Conservation (phyloP, 2,113 vertebrate species). For the Salminus brasiliensis region DNA sequence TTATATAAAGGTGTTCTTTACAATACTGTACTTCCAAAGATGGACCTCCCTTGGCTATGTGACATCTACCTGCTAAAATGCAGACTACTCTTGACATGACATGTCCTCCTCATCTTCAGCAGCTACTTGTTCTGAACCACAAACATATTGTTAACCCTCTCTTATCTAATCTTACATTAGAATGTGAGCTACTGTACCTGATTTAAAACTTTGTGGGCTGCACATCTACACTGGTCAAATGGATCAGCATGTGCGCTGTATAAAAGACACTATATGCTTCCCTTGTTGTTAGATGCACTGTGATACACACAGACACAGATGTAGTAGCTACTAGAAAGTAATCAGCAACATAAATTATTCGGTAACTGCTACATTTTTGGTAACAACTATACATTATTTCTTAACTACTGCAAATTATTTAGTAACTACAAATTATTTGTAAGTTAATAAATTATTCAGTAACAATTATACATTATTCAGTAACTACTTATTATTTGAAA, state of each 20-base stretch:
- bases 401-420: too few relatives aligned
- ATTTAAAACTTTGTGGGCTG: not conserved
- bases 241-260: not conserved
- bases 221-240: not conserved
- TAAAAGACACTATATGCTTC: too few relatives aligned
- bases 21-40: slow-evolving; percentile 1
- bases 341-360: too few relatives aligned
- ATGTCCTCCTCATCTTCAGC: not conserved
- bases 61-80: not conserved
- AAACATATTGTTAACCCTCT: not conserved
- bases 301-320: too few relatives aligned
- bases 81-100: not conserved
- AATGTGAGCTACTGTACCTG: too few relatives aligned
- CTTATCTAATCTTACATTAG: not conserved
- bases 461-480: too few relatives aligned
- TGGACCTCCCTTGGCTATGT: not conserved
- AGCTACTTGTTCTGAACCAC: not conserved
- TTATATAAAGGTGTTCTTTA: not conserved
- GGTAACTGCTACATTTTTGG: too few relatives aligned
- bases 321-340: too few relatives aligned
- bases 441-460: too few relatives aligned
- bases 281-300: not conserved
- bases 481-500: too few relatives aligned
- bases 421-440: too few relatives aligned
- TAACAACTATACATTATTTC: too few relatives aligned